A percentile compares a stretch with the other conserved stretches of the same genome.
These are phyloP conservation scores for Xestia sexstrigata DNA, from an alignment of 2,888 invertebrate genomes.

Conservation along the genomic window DNA sequence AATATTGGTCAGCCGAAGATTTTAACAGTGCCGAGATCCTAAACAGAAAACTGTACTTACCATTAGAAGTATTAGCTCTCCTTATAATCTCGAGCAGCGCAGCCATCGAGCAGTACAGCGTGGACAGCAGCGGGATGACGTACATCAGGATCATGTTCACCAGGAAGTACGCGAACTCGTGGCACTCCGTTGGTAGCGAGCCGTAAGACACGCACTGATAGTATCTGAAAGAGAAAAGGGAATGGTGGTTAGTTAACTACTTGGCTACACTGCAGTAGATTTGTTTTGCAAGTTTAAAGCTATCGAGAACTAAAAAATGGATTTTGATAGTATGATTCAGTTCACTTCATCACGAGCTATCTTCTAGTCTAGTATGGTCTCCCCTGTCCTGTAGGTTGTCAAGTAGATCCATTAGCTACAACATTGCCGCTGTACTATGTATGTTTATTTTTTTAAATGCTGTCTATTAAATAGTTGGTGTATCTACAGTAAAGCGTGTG, in stretches of 20 bases:
- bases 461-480: too few species aligned
- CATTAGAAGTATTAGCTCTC: conserved; percentile 92
- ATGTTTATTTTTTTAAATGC: too few species aligned
- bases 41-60: conserved; percentile 75
- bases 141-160: conserved; percentile 97
- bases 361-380: background rate
- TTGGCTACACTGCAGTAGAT: background rate
- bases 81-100: conserved; percentile 96
- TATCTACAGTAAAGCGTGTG: too few species aligned
- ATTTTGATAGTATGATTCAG: too few species aligned
- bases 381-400: background rate
- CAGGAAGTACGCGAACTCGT: conserved; percentile 95
- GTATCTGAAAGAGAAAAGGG: conserved; percentile 87
- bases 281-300: background rate
- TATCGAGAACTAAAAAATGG: too few species aligned
- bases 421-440: background rate
- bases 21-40: background rate
- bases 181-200: conserved; percentile 92
- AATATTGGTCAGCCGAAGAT: background rate
- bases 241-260: background rate
- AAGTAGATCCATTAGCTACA: background rate
- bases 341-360: background rate
- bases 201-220: conserved; percentile 97
- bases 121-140: conserved; percentile 95
- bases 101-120: conserved; percentile 96